Conservation (phyloP, 1,140 invertebrate species). For the Drosophila truncata region DNA sequence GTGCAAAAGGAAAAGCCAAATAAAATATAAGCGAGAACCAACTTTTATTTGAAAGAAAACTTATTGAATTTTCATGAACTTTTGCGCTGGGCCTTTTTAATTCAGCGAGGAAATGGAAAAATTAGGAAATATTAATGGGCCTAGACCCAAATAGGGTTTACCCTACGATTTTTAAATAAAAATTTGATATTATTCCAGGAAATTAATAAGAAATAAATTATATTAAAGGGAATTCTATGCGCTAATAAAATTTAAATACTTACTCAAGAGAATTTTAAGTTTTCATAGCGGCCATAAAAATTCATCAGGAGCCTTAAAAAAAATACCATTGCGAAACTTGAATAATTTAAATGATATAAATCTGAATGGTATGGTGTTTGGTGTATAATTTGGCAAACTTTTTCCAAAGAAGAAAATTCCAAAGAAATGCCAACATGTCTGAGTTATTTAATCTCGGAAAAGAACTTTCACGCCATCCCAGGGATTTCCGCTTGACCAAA, state of each 20-base stretch:
- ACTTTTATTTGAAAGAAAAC: constrained; percentile 65
- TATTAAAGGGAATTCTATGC: no score
- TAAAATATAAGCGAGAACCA: constrained; percentile 31
- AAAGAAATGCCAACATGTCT: constrained; percentile 9
- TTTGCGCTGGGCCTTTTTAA: constrained; percentile 20
- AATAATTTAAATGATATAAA: constrained; percentile 11
- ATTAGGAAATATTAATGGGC: constrained; percentile 25
- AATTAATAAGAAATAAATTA: neutral
- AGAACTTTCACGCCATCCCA: constrained; percentile 20
- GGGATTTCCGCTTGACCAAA: constrained; percentile 38
- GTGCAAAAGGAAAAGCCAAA: constrained; percentile 29
- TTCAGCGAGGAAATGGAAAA: constrained; percentile 1
- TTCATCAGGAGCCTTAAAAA: neutral
- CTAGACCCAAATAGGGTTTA: neutral
- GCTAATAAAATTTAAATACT: neutral
- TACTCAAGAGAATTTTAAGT: neutral
- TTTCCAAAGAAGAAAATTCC: neutral
- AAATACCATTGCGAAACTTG: neutral
- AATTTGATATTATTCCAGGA: neutral
- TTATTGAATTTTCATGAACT: constrained; percentile 79
- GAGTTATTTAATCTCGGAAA: constrained; percentile 31
- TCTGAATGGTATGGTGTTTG: neutral
- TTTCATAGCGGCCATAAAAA: neutral
- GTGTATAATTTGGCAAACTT: neutral
- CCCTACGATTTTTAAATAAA: neutral